Conservation (phyloP, 2,797 vertebrate species). For the Lindbergichthys nudifrons region DNA sequence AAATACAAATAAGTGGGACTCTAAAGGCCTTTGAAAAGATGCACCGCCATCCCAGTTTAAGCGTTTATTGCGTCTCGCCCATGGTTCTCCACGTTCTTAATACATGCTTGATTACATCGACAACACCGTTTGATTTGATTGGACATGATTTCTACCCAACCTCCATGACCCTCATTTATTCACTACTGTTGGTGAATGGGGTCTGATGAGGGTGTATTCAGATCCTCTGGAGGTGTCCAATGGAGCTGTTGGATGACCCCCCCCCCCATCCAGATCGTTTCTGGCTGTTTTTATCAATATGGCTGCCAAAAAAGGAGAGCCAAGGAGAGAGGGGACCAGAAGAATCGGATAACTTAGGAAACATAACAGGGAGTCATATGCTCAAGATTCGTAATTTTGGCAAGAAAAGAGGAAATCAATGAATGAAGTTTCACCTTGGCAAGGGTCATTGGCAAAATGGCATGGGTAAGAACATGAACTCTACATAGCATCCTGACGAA, state of each 20-base stretch:
- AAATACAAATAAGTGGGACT: background rate
- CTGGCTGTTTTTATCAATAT: background rate
- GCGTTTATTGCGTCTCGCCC: background rate
- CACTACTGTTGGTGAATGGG: conserved; percentile 28
- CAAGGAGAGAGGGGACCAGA: background rate
- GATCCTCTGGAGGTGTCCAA: conserved; percentile 18
- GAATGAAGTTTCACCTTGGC: background rate
- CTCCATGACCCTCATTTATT: conserved; percentile 2
- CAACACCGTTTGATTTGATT: conserved; percentile 24
- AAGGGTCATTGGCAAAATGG: conserved; percentile 2
- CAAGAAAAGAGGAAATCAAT: background rate
- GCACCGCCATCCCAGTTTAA: background rate
- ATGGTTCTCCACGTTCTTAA: background rate
- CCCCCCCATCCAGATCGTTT: conserved; percentile 7
- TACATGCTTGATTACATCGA: conserved; percentile 15
- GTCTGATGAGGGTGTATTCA: conserved; percentile 38
- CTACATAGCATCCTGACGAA: background rate
- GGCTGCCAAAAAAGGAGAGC: background rate
- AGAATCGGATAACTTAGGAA: conserved; percentile 1
- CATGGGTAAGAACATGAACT: background rate
- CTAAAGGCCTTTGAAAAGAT: background rate
- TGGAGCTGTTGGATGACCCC: conserved; percentile 26
- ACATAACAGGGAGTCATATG: background rate
- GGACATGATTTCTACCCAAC: conserved; percentile 12
- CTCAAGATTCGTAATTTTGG: conserved; percentile 15